phyloP scores from a whole-genome alignment of 1,140 invertebrate genomes.

The Drosophila elegans region DNA sequence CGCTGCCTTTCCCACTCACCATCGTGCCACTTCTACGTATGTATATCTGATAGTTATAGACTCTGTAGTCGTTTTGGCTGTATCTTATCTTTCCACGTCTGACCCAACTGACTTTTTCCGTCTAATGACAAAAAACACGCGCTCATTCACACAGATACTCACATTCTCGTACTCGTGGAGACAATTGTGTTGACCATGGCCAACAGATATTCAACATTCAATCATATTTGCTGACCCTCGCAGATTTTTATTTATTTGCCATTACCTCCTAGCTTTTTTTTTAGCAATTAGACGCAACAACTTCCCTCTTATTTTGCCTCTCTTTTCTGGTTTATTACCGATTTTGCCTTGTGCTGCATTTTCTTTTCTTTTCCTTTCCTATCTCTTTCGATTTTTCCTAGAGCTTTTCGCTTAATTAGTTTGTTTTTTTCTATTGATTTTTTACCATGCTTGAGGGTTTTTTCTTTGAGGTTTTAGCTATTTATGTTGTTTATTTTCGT shows the following conservation, averaged over 20 bases:
- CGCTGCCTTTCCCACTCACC: constrained; percentile 24
- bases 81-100: constrained; percentile 34
- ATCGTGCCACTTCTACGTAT: constrained; percentile 3
- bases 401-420: constrained; percentile 65
- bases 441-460: constrained; percentile 5
- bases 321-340: constrained; percentile 23
- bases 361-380: constrained; percentile 12
- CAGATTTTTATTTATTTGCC: constrained; percentile 30
- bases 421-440: constrained; percentile 41
- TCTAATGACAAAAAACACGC: constrained; percentile 42
- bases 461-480: constrained; percentile 13
- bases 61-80: constrained; percentile 13
- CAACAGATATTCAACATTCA: constrained; percentile 48
- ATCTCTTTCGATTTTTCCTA: constrained; percentile 40
- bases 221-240: constrained; percentile 57
- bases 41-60: constrained; percentile 9
- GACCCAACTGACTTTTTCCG: constrained; percentile 27
- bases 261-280: constrained; percentile 14
- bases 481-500: constrained; percentile 18
- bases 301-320: constrained; percentile 3
- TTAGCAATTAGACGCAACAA: constrained; percentile 31
- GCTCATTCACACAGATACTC: constrained; percentile 16
- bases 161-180: constrained; percentile 29
- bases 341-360: constrained; percentile 20
- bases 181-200: constrained; percentile 49